Evolutionary conservation across 1,140 invertebrate genomes (phyloP), one percentile per base, ranked within the genome.

Genomic region (Drosophila neocordata): DNA sequence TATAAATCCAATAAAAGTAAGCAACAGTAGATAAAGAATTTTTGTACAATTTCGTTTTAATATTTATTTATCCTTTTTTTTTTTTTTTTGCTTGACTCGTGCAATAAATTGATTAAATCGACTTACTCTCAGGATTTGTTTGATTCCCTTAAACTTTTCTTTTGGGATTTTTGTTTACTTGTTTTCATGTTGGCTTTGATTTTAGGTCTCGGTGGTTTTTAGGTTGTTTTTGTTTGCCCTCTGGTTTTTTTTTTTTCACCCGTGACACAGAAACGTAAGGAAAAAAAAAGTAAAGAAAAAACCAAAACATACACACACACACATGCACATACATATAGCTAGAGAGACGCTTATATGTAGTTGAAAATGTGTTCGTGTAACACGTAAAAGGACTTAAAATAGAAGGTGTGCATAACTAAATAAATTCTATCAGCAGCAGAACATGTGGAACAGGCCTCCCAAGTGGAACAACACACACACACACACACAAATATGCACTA

Each of bases 401-500:
- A 48, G 82, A 85, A 85, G 81, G 81, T 85, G 81, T 85, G 81
- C 81, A 85, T 85, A 85, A 85, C 81, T 87, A 85, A 85, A 85
- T 85, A 87, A 85, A 85, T 85, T 85, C 82, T 85, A 87, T 85
- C 82, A 85, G 76, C 58, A 53, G 71, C 41, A 31, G 34, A 65
- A 61, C 72, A 75, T 75, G 72, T 74, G 71, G 72, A 67, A 61
- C 72, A 75, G 72, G 72, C 71, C 72, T 74, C 72, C 72, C 72
- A 75, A 75, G 72, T 75, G 72, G 72, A 64, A 66, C 72, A 74
- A 61, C 72, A 74, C 71, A 74, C 71, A 41, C 31, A 35, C 63
- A 60, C 71, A 74, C 44, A 27, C 34, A 31, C 18, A 27, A 66
- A 1, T 13, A 18, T 48, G 41, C 15, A 41, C 48, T 55, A 37